A percentile compares a stretch with the other conserved stretches of the same genome.
These are phyloP conservation scores for Ophonus ardosiacus DNA, from an alignment of 2,888 invertebrate genomes.

Conservation along the genomic window DNA sequence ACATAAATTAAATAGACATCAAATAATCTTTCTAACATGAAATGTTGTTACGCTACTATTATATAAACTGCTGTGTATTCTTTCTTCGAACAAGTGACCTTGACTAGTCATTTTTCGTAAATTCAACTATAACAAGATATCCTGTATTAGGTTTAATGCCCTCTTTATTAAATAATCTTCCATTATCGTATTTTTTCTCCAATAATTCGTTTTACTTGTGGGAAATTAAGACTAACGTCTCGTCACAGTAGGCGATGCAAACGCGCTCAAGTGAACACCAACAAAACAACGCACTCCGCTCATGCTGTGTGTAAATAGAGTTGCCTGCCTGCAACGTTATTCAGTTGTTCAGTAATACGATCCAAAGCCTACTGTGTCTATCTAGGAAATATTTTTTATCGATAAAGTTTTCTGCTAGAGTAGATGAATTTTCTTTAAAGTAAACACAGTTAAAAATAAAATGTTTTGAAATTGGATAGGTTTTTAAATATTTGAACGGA, in stretches of 20 bases:
- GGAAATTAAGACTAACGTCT: slow-evolving; percentile 38
- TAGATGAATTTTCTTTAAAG: slow-evolving; percentile 14
- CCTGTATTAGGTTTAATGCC: not conserved
- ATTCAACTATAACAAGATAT: not conserved
- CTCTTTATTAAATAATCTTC: not conserved
- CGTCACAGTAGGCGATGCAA: slow-evolving; percentile 5
- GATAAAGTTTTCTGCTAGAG: slow-evolving; percentile 27
- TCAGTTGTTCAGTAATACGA: slow-evolving; percentile 27
- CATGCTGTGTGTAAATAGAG: slow-evolving; percentile 41
- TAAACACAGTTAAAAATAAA: slow-evolving; percentile 37
- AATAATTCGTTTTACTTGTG: slow-evolving; percentile 47
- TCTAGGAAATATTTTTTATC: slow-evolving; percentile 29
- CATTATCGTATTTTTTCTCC: not conserved
- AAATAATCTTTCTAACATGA: no score
- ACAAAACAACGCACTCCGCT: slow-evolving; percentile 46
- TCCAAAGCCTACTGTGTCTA: slow-evolving; percentile 15
- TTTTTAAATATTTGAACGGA: slow-evolving; percentile 36
- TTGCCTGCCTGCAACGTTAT: slow-evolving; percentile 1
- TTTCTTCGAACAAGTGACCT: no score
- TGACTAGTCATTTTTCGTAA: no score
- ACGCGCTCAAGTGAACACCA: not conserved
- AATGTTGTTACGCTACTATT: no score
- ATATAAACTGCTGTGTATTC: no score
- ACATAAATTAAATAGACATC: no score
- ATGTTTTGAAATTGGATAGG: slow-evolving; percentile 24